A percentile compares a stretch with the other conserved stretches of the same genome.
Evolutionary conservation across 1,140 invertebrate genomes (phyloP).

Genomic region (Scaptomyza pallida): DNA sequence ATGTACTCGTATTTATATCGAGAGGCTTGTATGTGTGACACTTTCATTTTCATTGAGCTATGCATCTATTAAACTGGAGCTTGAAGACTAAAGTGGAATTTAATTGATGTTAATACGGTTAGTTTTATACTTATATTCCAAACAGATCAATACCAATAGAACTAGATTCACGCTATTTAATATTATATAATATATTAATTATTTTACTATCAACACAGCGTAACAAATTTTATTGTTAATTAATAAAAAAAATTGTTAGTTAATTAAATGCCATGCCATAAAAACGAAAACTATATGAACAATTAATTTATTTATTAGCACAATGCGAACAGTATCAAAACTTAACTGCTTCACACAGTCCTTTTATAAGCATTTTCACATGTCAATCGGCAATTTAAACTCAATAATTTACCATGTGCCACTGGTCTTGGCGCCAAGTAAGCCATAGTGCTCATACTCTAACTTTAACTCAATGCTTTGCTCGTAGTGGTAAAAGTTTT

Average conservation of each 20-base stretch:
- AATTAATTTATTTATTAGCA: conserved; percentile 65
- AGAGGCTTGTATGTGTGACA: conserved; percentile 51
- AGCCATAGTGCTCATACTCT: conserved; percentile 11
- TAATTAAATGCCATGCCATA: conserved; percentile 37
- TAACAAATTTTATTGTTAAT: conserved; percentile 11
- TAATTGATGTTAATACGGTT: conserved; percentile 10
- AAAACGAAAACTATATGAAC: conserved; percentile 45
- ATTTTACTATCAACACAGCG: neutral
- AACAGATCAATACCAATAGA: neutral
- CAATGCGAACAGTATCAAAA: conserved; percentile 41
- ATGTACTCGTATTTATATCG: conserved; percentile 30
- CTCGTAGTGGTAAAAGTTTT: conserved; percentile 59
- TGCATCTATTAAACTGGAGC: conserved; percentile 1
- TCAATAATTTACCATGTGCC: conserved; percentile 48
- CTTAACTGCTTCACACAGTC: conserved; percentile 63
- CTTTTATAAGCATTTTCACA: conserved; percentile 77
- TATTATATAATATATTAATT: too few species aligned
- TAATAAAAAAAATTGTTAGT: conserved; percentile 32
- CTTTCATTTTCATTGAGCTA: conserved; percentile 59
- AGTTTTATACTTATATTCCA: conserved; percentile 4
- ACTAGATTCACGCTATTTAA: too few species aligned
- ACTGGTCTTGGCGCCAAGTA: conserved; percentile 21
- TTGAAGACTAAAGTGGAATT: neutral
- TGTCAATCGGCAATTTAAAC: conserved; percentile 69
- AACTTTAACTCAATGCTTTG: neutral